Percentiles rank a stretch among this genome's conserved stretches.
phyloP scores from a whole-genome alignment of 2,888 invertebrate genomes.

The Ophion obscuratus region DNA sequence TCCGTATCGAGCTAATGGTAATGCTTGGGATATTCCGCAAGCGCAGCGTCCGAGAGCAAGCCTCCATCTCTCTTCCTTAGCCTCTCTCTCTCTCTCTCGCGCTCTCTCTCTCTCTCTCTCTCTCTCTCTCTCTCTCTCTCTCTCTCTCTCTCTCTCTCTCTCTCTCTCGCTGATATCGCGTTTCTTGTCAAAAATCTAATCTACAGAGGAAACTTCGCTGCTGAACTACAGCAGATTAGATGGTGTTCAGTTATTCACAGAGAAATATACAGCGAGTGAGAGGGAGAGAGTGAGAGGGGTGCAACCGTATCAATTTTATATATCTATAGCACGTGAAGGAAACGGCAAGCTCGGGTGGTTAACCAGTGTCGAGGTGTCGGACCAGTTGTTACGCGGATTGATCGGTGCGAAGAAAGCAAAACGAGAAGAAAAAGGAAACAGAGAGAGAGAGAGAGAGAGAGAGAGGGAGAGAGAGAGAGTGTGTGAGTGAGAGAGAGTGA shows the following conservation, averaged over 20 bases:
- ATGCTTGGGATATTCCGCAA: too few relatives aligned
- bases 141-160: not conserved
- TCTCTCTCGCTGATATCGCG: not conserved
- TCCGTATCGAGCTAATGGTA: too few relatives aligned
- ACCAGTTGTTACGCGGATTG: slow-evolving; percentile 66
- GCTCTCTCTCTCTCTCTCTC: too few relatives aligned
- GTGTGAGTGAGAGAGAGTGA: slow-evolving; percentile 18
- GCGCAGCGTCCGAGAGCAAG: too few relatives aligned
- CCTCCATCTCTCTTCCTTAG: too few relatives aligned
- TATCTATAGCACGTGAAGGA: slow-evolving; percentile 8
- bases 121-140: too few relatives aligned
- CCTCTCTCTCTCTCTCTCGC: too few relatives aligned
- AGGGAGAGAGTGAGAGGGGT: not conserved
- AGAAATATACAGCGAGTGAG: not conserved
- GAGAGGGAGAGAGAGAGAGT: slow-evolving; percentile 32
- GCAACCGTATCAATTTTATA: not conserved
- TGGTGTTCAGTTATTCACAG: not conserved
- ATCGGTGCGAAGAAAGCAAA: slow-evolving; percentile 55
- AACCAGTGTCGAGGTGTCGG: slow-evolving; percentile 56
- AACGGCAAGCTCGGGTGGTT: slow-evolving; percentile 32
- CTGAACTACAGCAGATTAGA: not conserved
- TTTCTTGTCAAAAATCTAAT: slow-evolving; percentile 42
- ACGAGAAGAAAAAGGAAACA: slow-evolving; percentile 9
- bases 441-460: slow-evolving; percentile 33
- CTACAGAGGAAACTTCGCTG: slow-evolving; percentile 13